phyloP scores from a whole-genome alignment of 2,113 vertebrate genomes.

The Zosterops borbonicus region DNA sequence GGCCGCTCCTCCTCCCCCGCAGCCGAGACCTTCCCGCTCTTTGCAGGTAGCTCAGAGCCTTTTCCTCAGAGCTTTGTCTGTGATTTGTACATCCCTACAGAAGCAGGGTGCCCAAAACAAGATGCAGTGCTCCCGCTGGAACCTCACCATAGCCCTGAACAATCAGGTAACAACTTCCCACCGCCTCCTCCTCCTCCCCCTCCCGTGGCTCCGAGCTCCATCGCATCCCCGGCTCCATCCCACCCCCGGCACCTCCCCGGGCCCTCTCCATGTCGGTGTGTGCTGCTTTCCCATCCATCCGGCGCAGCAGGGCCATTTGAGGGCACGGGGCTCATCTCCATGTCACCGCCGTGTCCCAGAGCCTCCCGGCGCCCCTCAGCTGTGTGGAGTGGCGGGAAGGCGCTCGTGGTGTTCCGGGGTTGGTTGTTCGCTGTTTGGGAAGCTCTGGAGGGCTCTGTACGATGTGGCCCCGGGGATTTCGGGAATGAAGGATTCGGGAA shows the following conservation, averaged over 20 bases:
- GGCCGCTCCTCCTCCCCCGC: neutral
- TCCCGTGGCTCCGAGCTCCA: neutral
- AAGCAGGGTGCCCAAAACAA: slow-evolving; percentile 68
- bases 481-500: neutral
- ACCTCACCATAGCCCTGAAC: slow-evolving; percentile 70
- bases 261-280: neutral
- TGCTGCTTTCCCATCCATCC: neutral
- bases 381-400: neutral
- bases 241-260: neutral
- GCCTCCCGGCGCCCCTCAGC: neutral
- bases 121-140: slow-evolving; percentile 69
- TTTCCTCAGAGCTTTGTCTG: slow-evolving; percentile 56
- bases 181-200: neutral
- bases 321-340: slow-evolving; percentile 16
- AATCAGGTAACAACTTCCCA: slow-evolving; percentile 64
- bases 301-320: neutral
- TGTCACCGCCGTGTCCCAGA: neutral
- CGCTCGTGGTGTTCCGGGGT: neutral
- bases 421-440: neutral
- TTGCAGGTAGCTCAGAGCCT: slow-evolving; percentile 10
- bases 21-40: neutral
- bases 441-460: neutral
- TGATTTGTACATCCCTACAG: slow-evolving; percentile 69
- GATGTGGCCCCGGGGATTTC: neutral
- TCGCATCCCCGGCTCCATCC: slow-evolving; percentile 32